Base-by-base conservation (phyloP, 2,113 vertebrate genomes). In the Megalops atlanticus region DNA sequence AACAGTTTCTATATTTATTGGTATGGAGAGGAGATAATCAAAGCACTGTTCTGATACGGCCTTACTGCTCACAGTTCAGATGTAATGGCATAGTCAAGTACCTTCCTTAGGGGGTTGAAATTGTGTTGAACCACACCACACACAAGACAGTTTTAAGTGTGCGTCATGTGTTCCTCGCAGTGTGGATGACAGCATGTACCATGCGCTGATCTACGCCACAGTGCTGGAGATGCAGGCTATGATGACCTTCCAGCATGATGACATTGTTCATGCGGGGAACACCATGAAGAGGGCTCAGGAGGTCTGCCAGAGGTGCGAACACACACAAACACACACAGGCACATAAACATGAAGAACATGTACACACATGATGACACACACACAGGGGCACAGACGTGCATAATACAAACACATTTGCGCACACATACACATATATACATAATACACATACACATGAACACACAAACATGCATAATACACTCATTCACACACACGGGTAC, bases 161-260 rank as follows among this genome's bases (percentile, higher is more conserved):
- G 74, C 5, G 74, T 45, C 10, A n/a, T 31, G 39, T 24, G 12
- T 3, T 1, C 0, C n/a, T 38, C 14, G n/a, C 39, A 79, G 78
- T 38, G 69, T 80, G 45, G 36, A 80, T 14, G 43, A 93, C 78
- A 96, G 94, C 70, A 95, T 96, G 94, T 96, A 96, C 90, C 95
- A 96, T 4, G 92, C 94, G 39, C 92, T 96, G 0, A 93, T 96
- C 83, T 95, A 95, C 15, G 94, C 94, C 87, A 95, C 94, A 0
- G 88, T 96, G 68, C 87, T 95, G 88, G 95, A 96, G 86, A 96
- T 96, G 95, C 94, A 96, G 88, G 94, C 95, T 74, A 95, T 96
- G 95, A 96, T 96, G 95, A 96, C 95, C 7, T 96, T 96, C 85
- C 90, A 96, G 82, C 94, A 91, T 0, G 94, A 95, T 18, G 95